Evolutionary conservation across 2,113 vertebrate genomes (phyloP).

Genomic region (Cryptomyrus ogoouensis): DNA sequence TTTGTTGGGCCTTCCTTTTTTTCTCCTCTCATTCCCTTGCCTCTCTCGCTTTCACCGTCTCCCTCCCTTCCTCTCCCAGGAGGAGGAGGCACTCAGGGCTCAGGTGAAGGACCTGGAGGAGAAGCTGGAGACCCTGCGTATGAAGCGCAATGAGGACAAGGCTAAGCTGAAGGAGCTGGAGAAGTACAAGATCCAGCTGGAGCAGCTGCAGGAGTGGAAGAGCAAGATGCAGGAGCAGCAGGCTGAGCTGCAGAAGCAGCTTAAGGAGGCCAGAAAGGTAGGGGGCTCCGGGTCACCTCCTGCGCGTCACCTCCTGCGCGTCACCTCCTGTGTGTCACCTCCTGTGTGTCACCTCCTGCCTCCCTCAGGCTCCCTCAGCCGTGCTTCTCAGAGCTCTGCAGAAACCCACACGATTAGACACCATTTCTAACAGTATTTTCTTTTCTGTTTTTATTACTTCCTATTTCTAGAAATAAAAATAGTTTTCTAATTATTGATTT

Average conservation of each 20-base stretch:
- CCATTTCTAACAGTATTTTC: background rate
- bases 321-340: background rate
- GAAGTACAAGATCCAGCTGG: constrained; percentile 74
- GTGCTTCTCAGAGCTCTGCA: background rate
- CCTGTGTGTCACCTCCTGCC: background rate
- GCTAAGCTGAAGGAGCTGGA: constrained; percentile 76
- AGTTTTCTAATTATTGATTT: background rate
- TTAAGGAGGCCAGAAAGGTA: constrained; percentile 75
- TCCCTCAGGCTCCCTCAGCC: background rate
- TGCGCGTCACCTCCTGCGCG: background rate
- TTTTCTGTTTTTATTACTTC: too few species aligned
- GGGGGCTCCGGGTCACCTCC: background rate
- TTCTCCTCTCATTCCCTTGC: background rate
- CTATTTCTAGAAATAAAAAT: background rate
- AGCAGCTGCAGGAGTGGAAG: constrained; percentile 94
- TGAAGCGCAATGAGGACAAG: constrained; percentile 78
- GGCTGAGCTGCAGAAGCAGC: constrained; percentile 73
- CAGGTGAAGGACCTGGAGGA: constrained; percentile 95
- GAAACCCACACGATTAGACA: background rate
- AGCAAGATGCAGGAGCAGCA: constrained; percentile 97
- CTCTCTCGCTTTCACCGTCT: background rate
- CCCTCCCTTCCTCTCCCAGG: constrained; percentile 43
- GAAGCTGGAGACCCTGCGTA: constrained; percentile 87
- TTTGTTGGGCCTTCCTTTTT: background rate
- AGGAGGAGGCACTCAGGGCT: constrained; percentile 81